Percentiles rank a stretch among this genome's conserved stretches.
Evolutionary conservation across 2,888 invertebrate species (phyloP).

Genomic region (Temnothorax ravouxi): DNA sequence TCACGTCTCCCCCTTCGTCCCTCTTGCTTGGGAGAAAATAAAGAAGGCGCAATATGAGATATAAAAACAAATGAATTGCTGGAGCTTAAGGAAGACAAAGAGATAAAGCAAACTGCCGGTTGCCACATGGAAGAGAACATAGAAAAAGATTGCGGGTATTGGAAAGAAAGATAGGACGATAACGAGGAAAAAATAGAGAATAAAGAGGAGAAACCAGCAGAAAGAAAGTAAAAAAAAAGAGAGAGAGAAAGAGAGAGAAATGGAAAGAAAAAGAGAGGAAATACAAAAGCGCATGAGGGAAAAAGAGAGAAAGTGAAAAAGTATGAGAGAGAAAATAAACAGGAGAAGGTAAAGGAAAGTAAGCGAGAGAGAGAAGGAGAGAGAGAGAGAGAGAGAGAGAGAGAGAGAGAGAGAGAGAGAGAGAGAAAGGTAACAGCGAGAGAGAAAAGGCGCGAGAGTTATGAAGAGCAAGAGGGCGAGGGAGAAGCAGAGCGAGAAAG

Average conservation of each 20-base stretch:
- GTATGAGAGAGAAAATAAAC: background rate
- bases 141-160: conserved; percentile 8
- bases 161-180: conserved; percentile 70
- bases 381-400: too few relatives aligned
- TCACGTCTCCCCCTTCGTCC: conserved; percentile 32
- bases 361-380: conserved; percentile 30
- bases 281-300: background rate
- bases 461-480: conserved; percentile 63
- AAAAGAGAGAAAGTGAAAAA: conserved; percentile 44
- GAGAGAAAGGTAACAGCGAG: background rate
- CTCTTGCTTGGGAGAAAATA: background rate
- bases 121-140: background rate
- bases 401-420: too few relatives aligned
- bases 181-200: conserved; percentile 59
- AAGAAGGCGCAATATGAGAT: background rate
- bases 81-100: background rate
- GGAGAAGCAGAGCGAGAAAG: conserved; percentile 37
- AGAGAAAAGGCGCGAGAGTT: conserved; percentile 75
- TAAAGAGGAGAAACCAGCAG: background rate
- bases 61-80: conserved; percentile 11
- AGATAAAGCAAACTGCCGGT: conserved; percentile 1
- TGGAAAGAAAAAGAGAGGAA: background rate
- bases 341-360: conserved; percentile 55
- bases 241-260: background rate
- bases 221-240: conserved; percentile 12